Conservation (phyloP, 2,888 invertebrate genomes). For the Zaprionus obscuricornis region DNA sequence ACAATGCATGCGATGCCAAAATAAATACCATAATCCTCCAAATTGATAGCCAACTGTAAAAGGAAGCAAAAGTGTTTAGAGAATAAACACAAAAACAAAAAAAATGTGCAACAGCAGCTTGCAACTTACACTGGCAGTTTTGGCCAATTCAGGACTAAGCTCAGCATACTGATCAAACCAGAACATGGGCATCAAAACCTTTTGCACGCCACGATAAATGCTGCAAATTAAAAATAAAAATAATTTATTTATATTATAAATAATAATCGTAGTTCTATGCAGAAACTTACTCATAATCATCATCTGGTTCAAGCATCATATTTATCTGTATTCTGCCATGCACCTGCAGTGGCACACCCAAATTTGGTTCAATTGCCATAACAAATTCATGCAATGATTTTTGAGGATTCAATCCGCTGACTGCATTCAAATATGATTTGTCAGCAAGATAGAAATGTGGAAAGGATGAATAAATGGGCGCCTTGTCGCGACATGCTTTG, state of each 20-base stretch:
- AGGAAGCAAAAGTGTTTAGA: neutral
- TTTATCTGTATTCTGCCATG: conserved; percentile 91
- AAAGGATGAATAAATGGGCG: conserved; percentile 92
- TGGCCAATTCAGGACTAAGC: conserved; percentile 86
- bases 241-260: neutral
- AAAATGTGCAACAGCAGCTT: too few species aligned
- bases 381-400: conserved; percentile 87
- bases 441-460: conserved; percentile 93
- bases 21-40: conserved; percentile 78
- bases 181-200: conserved; percentile 88
- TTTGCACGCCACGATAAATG: conserved; percentile 85
- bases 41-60: conserved; percentile 74
- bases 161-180: conserved; percentile 90
- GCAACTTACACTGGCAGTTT: conserved; percentile 78
- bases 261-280: too few species aligned
- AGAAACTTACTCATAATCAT: conserved; percentile 85
- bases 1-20: conserved; percentile 72
- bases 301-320: conserved; percentile 85
- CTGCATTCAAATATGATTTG: conserved; percentile 86
- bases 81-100: too few species aligned
- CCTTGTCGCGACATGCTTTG: conserved; percentile 89
- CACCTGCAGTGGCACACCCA: conserved; percentile 91
- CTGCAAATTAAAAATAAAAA: conserved; percentile 84
- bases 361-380: conserved; percentile 88
- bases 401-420: conserved; percentile 88